Base-by-base conservation (phyloP, 2,888 invertebrate species). In the Tineola bisselliella region DNA sequence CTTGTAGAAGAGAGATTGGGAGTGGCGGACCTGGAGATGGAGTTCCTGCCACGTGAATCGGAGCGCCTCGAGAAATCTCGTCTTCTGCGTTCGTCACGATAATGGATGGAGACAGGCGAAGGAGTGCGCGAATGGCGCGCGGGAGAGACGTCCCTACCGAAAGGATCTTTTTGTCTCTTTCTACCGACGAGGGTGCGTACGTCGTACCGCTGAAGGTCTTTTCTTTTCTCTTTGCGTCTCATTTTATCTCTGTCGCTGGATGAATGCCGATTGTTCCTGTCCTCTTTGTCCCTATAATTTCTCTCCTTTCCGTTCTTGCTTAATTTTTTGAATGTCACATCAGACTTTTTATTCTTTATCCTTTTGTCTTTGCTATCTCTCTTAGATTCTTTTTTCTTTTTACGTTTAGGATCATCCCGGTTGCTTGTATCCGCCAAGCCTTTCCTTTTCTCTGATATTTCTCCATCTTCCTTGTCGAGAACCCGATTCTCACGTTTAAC, bases 191-290 rank as follows among this genome's bases (percentile, higher is more conserved):
- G 83, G 63, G 92, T 91, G 44, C 95, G 88, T 10, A 95, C 95
- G 81, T 95, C 92, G 75, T 96, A 96, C 2, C 95, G 88, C 68
- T 93, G 93, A 59, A 96, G 80, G 70, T 95, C 95, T 70, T 93
- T 92, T 13, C 94, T 88, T 70, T 92, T 93, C 64, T 78, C 87
- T 67, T 71, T 84, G 68, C 75, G 83, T 72, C 72, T 81, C 59
- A 66, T 65, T 65, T 63, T 70, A 56, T 70, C 73, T 61, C 69
- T 67, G 33, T 69, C 67, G 56, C 61, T 62, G 67, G 62, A 68
- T 67, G 63, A 66, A 65, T 15, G 69, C 66, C 44, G 67, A 66
- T 6, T 70, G 65, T 62, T 13, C 13, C 44, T 60, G 25, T 48
- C 48, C 18, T 75, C 73, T 54, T 74, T 75, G 57, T 81, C 81